A percentile compares a stretch with the other conserved stretches of the same genome.
Evolutionary conservation across 2,888 invertebrate species (phyloP).

Genomic region (Zaprionus obscuricornis): DNA sequence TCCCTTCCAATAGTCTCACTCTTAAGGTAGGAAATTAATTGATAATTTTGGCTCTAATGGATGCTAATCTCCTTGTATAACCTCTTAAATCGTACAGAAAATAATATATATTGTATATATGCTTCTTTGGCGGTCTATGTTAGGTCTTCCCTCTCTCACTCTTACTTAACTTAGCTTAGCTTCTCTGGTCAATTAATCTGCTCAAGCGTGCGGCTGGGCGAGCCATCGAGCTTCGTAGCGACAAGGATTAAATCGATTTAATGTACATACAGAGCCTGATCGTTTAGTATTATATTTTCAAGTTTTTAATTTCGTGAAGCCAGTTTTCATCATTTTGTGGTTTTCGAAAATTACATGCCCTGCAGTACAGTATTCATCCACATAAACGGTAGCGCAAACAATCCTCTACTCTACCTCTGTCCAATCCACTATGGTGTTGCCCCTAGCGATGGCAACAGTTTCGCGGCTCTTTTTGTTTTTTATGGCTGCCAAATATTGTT

Average conservation of each 20-base stretch:
- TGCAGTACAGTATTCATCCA: too few species aligned
- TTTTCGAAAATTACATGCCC: too few species aligned
- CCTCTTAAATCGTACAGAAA: conserved; percentile 28
- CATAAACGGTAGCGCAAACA: too few species aligned
- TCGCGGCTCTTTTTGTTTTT: conserved; percentile 53
- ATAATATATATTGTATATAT: conserved; percentile 20
- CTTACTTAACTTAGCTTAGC: conserved; percentile 19
- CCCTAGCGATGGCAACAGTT: conserved; percentile 63
- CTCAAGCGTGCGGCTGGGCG: conserved; percentile 59
- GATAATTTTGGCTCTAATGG: conserved; percentile 80
- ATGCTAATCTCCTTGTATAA: conserved; percentile 55
- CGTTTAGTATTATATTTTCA: too few species aligned
- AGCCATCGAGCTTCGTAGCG: conserved; percentile 39
- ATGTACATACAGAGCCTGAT: too few species aligned
- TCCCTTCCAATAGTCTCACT: conserved; percentile 53
- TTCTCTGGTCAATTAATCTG: conserved; percentile 72
- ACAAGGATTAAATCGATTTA: conserved; percentile 78
- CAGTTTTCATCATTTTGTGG: too few species aligned
- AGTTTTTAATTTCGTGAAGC: too few species aligned
- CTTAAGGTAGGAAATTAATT: conserved; percentile 80
- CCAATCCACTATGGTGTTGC: too few species aligned
- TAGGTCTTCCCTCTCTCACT: too few species aligned
- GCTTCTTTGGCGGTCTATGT: too few species aligned
- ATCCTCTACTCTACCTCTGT: too few species aligned
- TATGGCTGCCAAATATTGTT: conserved; percentile 59